Percentiles rank a stretch among this genome's conserved stretches.
phyloP scores from a whole-genome alignment of 1,140 invertebrate genomes.

The Hycleus phaleratus region DNA sequence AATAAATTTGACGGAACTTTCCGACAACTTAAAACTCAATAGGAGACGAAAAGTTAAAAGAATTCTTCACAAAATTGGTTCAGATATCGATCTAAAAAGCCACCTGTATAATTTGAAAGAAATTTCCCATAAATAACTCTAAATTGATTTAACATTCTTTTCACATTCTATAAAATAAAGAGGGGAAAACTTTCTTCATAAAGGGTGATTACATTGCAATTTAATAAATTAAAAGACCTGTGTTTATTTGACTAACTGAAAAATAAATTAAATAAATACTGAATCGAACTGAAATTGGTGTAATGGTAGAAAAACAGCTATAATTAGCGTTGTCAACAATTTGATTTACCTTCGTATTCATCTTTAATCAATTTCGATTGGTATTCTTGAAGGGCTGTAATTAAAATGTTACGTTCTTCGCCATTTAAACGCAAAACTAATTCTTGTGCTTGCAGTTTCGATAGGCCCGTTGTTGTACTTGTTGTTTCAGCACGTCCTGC shows the following conservation, averaged over 20 bases:
- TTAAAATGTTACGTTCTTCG: slow-evolving; percentile 58
- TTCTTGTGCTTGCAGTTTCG: slow-evolving; percentile 60
- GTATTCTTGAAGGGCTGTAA: slow-evolving; percentile 58
- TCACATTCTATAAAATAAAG: too few relatives aligned
- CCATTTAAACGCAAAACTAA: slow-evolving; percentile 57
- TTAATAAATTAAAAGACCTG: background rate
- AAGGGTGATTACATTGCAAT: background rate
- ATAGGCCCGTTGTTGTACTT: slow-evolving; percentile 44
- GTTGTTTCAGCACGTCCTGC: slow-evolving; percentile 37
- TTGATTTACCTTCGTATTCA: slow-evolving; percentile 60
- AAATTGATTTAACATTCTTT: too few relatives aligned
- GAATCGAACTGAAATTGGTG: background rate
- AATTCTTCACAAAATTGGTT: too few relatives aligned
- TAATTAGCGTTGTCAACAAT: background rate
- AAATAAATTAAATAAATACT: background rate
- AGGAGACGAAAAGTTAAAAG: too few relatives aligned
- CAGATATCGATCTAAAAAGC: too few relatives aligned
- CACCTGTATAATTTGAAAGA: too few relatives aligned
- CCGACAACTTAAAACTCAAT: too few relatives aligned
- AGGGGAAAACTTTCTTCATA: background rate
- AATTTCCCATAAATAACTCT: too few relatives aligned
- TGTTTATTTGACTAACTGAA: background rate
- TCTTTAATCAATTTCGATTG: slow-evolving; percentile 62
- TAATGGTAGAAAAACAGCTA: background rate
- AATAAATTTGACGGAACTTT: too few relatives aligned